Evolutionary conservation across 2,888 invertebrate genomes (phyloP).

Genomic region (Megamerina dolium): DNA sequence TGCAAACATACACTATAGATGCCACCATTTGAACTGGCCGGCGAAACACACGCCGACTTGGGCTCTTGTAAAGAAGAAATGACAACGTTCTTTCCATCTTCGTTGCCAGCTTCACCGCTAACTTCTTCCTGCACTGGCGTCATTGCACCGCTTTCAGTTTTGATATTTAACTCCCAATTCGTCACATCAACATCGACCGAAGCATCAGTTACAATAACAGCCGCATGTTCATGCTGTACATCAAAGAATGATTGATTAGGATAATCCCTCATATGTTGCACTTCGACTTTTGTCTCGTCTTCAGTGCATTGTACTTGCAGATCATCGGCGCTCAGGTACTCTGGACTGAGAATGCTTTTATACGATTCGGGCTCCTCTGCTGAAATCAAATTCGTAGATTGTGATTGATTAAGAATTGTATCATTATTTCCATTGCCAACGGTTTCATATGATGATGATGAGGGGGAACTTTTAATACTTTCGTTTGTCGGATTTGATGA

Average conservation of each 20-base stretch:
- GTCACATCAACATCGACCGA: constrained; percentile 64
- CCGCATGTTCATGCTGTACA: constrained; percentile 47
- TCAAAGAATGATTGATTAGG: too few species aligned
- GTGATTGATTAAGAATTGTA: constrained; percentile 12
- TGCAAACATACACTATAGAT: constrained; percentile 69
- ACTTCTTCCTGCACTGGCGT: constrained; percentile 58
- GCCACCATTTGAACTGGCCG: constrained; percentile 87
- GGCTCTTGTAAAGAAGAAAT: constrained; percentile 45
- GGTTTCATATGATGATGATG: constrained; percentile 48
- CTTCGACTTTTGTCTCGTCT: constrained; percentile 11
- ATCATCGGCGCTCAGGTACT: constrained; percentile 51
- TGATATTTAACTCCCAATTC: constrained; percentile 47
- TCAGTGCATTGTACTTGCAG: constrained; percentile 40
- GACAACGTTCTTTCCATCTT: too few species aligned
- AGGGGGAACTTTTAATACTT: constrained; percentile 36
- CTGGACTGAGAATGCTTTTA: constrained; percentile 37
- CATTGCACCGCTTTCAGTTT: constrained; percentile 50
- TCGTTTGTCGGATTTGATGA: not conserved
- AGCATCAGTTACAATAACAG: constrained; percentile 67
- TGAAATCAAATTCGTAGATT: constrained; percentile 11
- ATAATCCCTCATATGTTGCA: too few species aligned
- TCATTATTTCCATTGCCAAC: constrained; percentile 37
- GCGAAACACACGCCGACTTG: constrained; percentile 70
- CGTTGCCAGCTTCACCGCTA: constrained; percentile 10
- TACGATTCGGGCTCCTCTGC: constrained; percentile 26